Evolutionary conservation across 1,140 invertebrate species (phyloP), one percentile per base, ranked within the genome.

Genomic region (Muscidifurax raptorellus): DNA sequence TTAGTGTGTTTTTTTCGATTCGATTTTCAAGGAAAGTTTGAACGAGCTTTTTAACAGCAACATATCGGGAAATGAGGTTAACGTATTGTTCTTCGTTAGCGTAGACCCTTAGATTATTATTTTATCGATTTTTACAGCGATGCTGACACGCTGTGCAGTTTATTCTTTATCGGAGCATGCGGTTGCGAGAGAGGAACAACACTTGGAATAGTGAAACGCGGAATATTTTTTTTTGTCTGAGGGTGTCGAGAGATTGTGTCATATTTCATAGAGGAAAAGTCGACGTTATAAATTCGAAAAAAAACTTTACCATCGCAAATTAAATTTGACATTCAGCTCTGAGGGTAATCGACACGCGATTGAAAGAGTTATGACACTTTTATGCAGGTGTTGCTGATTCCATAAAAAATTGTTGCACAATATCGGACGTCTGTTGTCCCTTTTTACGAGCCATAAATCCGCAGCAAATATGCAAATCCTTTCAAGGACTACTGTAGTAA

Each of bases 321-420:
- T 18, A 47, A 47, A 47, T 47, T 47, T 18, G 44, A 47, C 15
- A 47, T 18, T 47, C 13, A 15, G 1, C 44, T 18, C 13, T 1
- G 12, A 3, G 15, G 44, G 27, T 71, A 30, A 71, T 71, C 28
- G 13, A 36, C 71, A 74, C 15, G 30, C 9, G 12, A 36, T 40
- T 22, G n/a, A 66, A 66, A 25, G 18, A 66, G 25, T 28, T 69
- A 13, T 69, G 27, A 25, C 72, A 44, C 18, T 30, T 74, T 74
- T n/a, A 36, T 75, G 22, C 40, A 75, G 30, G 30, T n/a, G 22
- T 15, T 25, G 40, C n/a, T 25, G 72, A 75, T 22, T 74, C 71
- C 22, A 74, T 75, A 75, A 75, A 75, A 74, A 74, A 74, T 18
- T 44, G 18, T 4, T 75, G 71, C 22, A 28, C 72, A 75, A 75